These are phyloP conservation scores for Ceyx melanurus DNA, from an alignment of 2,113 vertebrate species.

Conservation along the genomic window DNA sequence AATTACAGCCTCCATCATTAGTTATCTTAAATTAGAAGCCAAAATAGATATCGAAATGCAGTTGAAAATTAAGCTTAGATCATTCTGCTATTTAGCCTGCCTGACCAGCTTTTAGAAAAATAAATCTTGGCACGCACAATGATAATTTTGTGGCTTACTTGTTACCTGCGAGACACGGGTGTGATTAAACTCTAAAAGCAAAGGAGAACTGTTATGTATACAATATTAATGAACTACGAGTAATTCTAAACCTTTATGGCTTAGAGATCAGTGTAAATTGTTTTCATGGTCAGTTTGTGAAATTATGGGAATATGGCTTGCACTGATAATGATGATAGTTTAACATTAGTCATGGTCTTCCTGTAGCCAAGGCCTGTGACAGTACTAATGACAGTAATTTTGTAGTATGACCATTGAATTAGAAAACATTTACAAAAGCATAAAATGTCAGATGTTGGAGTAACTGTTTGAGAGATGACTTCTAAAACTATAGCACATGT, in stretches of 20 bases:
- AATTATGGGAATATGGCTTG: constrained; percentile 87
- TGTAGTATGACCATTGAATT: constrained; percentile 82
- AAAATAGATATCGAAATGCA: constrained; percentile 18
- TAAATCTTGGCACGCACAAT: constrained; percentile 77
- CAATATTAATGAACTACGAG: constrained; percentile 92
- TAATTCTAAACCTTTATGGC: constrained; percentile 94
- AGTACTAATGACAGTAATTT: constrained; percentile 94
- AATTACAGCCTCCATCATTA: background rate
- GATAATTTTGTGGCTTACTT: constrained; percentile 79
- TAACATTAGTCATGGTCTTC: constrained; percentile 89
- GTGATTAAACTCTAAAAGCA: constrained; percentile 88
- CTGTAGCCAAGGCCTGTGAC: constrained; percentile 81
- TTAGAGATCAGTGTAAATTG: constrained; percentile 87
- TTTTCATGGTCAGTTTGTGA: constrained; percentile 93
- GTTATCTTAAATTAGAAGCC: background rate
- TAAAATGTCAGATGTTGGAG: constrained; percentile 82
- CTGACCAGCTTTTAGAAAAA: constrained; percentile 68
- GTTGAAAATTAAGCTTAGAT: constrained; percentile 33
- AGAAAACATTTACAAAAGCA: constrained; percentile 82
- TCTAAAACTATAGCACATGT: background rate
- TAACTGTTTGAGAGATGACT: background rate
- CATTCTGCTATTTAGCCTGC: constrained; percentile 50
- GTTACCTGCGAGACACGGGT: constrained; percentile 78
- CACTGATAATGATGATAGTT: constrained; percentile 80
- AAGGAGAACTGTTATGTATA: constrained; percentile 81